These are phyloP conservation scores for Sparus aurata DNA, from an alignment of 2,797 vertebrate species.

Conservation along the genomic window DNA sequence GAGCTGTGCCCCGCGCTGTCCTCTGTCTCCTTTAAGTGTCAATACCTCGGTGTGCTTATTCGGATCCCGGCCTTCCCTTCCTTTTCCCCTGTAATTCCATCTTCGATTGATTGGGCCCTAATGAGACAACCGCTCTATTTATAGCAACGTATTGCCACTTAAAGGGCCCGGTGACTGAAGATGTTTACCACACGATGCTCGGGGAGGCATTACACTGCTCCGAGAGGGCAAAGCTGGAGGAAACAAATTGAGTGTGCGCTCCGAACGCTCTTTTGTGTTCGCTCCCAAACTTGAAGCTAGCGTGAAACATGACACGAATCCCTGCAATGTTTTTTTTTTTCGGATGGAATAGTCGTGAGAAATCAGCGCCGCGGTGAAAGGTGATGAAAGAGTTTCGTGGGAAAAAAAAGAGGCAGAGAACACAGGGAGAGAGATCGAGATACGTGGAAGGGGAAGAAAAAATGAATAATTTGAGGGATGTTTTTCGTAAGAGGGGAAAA, in stretches of 20 bases:
- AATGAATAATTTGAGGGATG: slow-evolving; percentile 29
- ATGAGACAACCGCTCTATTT: slow-evolving; percentile 68
- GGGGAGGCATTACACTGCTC: slow-evolving; percentile 6
- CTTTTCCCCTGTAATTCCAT: slow-evolving; percentile 55
- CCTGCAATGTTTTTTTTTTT: slow-evolving; percentile 9
- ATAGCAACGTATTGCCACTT: slow-evolving; percentile 45
- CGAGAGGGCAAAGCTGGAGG: slow-evolving; percentile 6
- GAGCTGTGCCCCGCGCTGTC: slow-evolving; percentile 16
- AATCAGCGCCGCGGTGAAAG: slow-evolving; percentile 14
- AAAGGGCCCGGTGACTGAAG: slow-evolving; percentile 43
- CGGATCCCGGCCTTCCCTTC: slow-evolving; percentile 34
- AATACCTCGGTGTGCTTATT: slow-evolving; percentile 43
- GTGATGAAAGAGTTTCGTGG: slow-evolving; percentile 27
- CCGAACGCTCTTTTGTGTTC: slow-evolving; percentile 21
- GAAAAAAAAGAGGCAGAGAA: slow-evolving; percentile 14
- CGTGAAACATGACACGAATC: slow-evolving; percentile 31
- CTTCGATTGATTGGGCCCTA: slow-evolving; percentile 61
- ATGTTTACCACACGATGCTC: slow-evolving; percentile 38
- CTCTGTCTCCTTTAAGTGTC: slow-evolving; percentile 31
- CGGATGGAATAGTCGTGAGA: slow-evolving; percentile 27
- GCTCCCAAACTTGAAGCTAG: not conserved
- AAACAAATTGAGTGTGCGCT: not conserved
- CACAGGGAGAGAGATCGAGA: slow-evolving; percentile 1
- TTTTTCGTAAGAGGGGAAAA: slow-evolving; percentile 21
- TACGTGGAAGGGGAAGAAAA: not conserved